phyloP scores from a whole-genome alignment of 2,113 vertebrate genomes.

The Arenaria interpres region DNA sequence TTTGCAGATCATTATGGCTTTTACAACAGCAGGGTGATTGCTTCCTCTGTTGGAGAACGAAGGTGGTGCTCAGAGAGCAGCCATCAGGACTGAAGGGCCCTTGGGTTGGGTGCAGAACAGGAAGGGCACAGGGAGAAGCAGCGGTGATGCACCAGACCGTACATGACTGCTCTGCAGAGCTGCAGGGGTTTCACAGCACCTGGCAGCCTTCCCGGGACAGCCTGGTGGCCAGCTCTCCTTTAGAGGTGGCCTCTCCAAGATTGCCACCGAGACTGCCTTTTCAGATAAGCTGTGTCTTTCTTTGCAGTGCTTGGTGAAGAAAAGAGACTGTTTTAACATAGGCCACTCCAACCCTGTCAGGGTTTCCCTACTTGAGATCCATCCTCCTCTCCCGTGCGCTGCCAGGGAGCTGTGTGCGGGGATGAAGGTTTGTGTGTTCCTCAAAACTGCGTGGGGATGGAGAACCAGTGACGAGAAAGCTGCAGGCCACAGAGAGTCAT shows the following conservation, averaged over 20 bases:
- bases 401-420: not conserved
- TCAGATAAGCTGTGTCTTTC: not conserved
- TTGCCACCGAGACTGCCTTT: not conserved
- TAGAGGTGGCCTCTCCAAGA: not conserved
- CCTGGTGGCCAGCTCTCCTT: not conserved
- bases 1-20: not conserved
- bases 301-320: not conserved
- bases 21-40: rapidly evolving
- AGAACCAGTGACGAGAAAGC: not conserved
- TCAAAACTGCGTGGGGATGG: not conserved
- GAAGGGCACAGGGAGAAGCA: not conserved
- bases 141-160: not conserved
- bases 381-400: not conserved
- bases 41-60: not conserved
- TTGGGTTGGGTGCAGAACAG: rapidly evolving
- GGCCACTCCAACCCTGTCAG: not conserved
- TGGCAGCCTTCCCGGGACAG: not conserved
- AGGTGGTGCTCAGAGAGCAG: not conserved
- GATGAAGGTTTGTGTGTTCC: not conserved
- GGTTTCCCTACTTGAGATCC: not conserved
- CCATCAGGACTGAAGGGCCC: rapidly evolving
- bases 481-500: not conserved
- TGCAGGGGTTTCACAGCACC: not conserved
- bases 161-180: not conserved
- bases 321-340: not conserved